Conservation (phyloP, 2,113 vertebrate species). For the Prietella phreatophila region DNA sequence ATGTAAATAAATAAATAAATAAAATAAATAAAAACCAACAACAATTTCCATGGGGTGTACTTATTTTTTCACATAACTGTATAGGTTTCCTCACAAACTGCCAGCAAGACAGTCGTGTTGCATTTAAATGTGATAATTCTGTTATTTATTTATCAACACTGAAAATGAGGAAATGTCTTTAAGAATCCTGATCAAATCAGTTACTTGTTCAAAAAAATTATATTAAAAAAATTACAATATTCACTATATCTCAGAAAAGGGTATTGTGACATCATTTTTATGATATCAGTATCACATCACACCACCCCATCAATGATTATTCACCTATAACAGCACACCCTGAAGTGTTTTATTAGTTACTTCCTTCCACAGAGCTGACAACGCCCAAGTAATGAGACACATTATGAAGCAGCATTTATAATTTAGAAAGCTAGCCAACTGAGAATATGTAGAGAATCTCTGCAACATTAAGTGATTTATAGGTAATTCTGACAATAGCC, state of each 20-base stretch:
- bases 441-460: not conserved
- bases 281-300: not conserved
- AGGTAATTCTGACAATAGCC: not conserved
- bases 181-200: not conserved
- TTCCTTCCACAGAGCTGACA: not conserved
- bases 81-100: not conserved
- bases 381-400: not conserved
- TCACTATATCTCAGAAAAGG: not conserved
- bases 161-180: not conserved
- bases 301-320: not conserved
- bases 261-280: not conserved
- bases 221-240: not conserved
- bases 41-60: no score
- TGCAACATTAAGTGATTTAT: not conserved
- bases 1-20: no score
- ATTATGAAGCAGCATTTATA: slow-evolving; percentile 1
- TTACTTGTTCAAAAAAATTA: not conserved
- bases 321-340: not conserved
- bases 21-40: no score
- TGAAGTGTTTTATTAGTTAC: not conserved
- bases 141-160: not conserved
- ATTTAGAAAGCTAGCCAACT: not conserved
- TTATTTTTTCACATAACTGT: no score
- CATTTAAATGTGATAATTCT: not conserved
- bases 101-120: not conserved